Evolutionary conservation across 2,113 vertebrate species (phyloP), one percentile per base, ranked within the genome.

Genomic region (Campylomormyrus numenius): DNA sequence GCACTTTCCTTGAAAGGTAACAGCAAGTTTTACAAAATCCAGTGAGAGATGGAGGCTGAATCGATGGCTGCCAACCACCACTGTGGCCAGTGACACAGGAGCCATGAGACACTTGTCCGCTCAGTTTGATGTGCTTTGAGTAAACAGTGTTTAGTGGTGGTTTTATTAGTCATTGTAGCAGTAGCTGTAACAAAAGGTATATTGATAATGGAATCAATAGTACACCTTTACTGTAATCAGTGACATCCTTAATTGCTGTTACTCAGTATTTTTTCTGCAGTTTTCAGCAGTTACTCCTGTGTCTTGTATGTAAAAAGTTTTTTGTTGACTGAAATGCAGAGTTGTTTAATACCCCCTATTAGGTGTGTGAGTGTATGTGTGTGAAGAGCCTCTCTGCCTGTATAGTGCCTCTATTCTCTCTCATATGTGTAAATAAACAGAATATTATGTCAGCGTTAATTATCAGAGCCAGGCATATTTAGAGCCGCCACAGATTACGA

Each of bases 371-470:
- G 49, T 50, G 11, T 50, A 24, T 42, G 7, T 52, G 39, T 53
- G 17, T 27, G 6, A 53, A 19, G 3, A 46, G 1, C n/a, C 19
- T 90, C 92, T 90, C 92, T 92, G 91, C 90, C 91, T 85, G 90
- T 92, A 90, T 31, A 70, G 27, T 70, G 87, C 91, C 91, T 92
- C 93, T 87, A 90, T 93, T 91, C 93, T 85, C 42, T 93, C 92
- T 94, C 95, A 94, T 94, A 93, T 94, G 92, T 93, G 90, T 92
- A 93, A 94, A 91, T 95, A 96, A 95, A 95, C 93, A 95, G 95
- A 94, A 92, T 93, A 94, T 95, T 95, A 95, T 94, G 94, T 95
- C 95, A 94, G 94, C 94, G 93, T 95, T 95, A 95, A 94, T 95
- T 95, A 94, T 90, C 0, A 90, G 91, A 92, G 92, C 91, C 92